phyloP scores from a whole-genome alignment of 2,113 vertebrate species.

The Isurus oxyrinchus region DNA sequence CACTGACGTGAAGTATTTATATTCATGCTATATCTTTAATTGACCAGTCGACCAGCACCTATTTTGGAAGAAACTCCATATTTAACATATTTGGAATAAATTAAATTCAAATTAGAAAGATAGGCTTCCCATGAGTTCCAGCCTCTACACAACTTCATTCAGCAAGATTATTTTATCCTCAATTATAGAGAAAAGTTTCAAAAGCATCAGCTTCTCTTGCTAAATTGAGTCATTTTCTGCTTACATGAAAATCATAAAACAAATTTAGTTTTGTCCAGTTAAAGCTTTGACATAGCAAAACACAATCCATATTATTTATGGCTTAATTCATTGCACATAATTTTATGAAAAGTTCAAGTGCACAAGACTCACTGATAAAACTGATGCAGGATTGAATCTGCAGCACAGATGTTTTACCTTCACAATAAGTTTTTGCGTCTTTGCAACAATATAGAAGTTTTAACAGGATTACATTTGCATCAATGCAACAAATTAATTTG shows the following conservation, averaged over 20 bases:
- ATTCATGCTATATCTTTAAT: not conserved
- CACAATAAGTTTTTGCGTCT: not conserved
- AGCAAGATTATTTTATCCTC: not conserved
- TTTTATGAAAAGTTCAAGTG: not conserved
- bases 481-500: not conserved
- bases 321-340: not conserved
- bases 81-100: not conserved
- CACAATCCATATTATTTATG: not conserved
- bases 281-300: not conserved
- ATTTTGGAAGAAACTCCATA: not conserved
- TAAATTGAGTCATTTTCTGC: not conserved
- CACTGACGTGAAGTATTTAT: not conserved
- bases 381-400: not conserved
- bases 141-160: not conserved
- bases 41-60: not conserved
- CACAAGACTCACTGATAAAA: not conserved
- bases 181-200: not conserved
- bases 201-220: not conserved
- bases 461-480: not conserved
- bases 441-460: not conserved
- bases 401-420: not conserved
- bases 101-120: not conserved
- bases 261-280: not conserved
- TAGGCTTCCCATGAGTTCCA: not conserved
- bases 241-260: not conserved